Evolutionary conservation across 1,140 invertebrate species (phyloP).

Genomic region (Caenorhabditis inopinata): DNA sequence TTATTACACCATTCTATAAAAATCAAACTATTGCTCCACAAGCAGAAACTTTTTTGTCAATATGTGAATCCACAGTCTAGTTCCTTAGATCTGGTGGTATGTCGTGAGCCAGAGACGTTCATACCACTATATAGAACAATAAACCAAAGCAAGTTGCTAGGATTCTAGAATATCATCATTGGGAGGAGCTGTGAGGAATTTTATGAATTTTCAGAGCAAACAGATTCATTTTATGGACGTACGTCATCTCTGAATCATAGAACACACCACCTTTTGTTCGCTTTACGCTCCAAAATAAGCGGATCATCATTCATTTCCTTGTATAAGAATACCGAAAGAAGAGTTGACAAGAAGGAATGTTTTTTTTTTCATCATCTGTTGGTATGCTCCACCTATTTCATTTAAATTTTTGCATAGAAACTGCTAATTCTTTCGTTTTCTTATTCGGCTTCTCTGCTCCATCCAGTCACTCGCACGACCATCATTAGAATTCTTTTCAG

Average conservation of each 20-base stretch:
- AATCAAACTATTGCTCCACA: too few relatives aligned
- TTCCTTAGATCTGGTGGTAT: too few relatives aligned
- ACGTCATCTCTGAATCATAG: background rate
- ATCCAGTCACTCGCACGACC: background rate
- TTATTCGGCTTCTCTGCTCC: background rate
- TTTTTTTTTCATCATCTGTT: background rate
- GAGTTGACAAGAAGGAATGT: background rate
- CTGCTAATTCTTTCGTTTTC: constrained; percentile 15
- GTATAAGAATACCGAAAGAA: constrained; percentile 1
- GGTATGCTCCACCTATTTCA: constrained; percentile 25
- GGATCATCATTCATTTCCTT: background rate
- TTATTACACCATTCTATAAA: too few relatives aligned
- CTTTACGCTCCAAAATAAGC: background rate
- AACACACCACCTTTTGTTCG: constrained; percentile 20
- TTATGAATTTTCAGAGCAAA: too few relatives aligned
- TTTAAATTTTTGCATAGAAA: constrained; percentile 9
- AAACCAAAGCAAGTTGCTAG: background rate
- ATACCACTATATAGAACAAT: background rate
- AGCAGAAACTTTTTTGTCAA: too few relatives aligned
- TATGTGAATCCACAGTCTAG: too few relatives aligned
- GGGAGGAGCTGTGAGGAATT: background rate
- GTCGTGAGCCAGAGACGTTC: too few relatives aligned
- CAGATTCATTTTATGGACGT: background rate
- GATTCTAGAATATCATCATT: constrained; percentile 1
- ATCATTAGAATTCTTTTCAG: constrained; percentile 21